Evolutionary conservation across 2,797 vertebrate species (phyloP), one percentile per base, ranked within the genome.

Genomic region (Selene dorsalis): DNA sequence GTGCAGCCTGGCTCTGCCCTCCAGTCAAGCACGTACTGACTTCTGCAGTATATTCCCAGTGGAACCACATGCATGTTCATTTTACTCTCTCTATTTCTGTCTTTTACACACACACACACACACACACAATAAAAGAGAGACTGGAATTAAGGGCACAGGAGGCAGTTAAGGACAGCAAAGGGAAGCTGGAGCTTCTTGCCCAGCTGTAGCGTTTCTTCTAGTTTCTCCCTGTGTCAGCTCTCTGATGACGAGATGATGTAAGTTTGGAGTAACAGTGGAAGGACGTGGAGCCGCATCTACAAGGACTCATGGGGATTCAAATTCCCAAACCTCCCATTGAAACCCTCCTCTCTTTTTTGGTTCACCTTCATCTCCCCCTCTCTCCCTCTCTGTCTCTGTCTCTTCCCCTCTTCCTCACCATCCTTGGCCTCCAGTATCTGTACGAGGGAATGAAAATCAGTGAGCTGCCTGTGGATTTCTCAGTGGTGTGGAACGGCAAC

Each of bases 401-500:
- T 58, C 43, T 48, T 65, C 59, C 68, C 12, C 17, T 22, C 47
- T 55, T 56, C 69, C 59, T 57, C 68, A 3, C 69, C 69, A 47
- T 71, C 60, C 53, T 62, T 18, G 68, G 56, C 64, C 73, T 90
- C 57, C 75, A 99, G 98, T 99, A 99, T 90, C 92, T 96, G 66
- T 99, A 99, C 0, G 98, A 99, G 0, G 97, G 97, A 50, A 97
- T 96, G 96, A 97, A 96, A 88, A 96, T 98, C 89, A 99, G 97
- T 82, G 97, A 97, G 93, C 89, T 99, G 81, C 96, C 97, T 0
- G 97, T 98, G 92, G 97, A 98, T 92, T 99, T 99, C 56, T 98
- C 98, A 0, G 98, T 99, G 86, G 97, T 99, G 57, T 99, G 98
- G 98, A 99, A 99, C 0, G 98, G 98, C 80, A 98, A 99, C 91